These are phyloP conservation scores for Gouania willdenowi DNA, from an alignment of 2,797 vertebrate species.

Conservation along the genomic window DNA sequence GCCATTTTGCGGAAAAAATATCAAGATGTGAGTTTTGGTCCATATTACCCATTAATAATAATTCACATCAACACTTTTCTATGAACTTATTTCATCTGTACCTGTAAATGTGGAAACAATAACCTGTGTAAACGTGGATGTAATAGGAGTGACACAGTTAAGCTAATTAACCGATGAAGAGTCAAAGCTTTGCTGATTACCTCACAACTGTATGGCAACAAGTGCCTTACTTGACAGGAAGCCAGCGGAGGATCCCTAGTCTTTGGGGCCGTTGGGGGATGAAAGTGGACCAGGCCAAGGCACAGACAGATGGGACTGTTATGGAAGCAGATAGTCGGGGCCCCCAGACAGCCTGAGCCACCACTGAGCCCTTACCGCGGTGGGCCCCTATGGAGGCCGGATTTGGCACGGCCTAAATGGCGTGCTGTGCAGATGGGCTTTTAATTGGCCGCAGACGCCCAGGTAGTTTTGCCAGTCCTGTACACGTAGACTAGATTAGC, in stretches of 20 bases:
- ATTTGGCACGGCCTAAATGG: slow-evolving; percentile 19
- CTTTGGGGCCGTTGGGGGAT: slow-evolving; percentile 27
- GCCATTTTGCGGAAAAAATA: too few relatives aligned
- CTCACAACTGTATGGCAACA: slow-evolving; percentile 31
- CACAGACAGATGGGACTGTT: slow-evolving; percentile 56
- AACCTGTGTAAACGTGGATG: too few relatives aligned
- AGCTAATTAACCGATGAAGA: not conserved
- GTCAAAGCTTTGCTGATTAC: slow-evolving; percentile 25
- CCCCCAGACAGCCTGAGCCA: slow-evolving; percentile 51
- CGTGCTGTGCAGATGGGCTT: slow-evolving; percentile 47
- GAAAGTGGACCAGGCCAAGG: slow-evolving; percentile 65
- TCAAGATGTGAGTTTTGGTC: too few relatives aligned
- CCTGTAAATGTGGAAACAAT: too few relatives aligned
- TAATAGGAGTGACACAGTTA: too few relatives aligned
- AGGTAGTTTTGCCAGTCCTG: slow-evolving; percentile 51
- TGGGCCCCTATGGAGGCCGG: slow-evolving; percentile 14
- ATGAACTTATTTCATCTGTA: too few relatives aligned
- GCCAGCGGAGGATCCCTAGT: slow-evolving; percentile 26
- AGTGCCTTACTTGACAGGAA: slow-evolving; percentile 37
- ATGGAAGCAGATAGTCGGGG: slow-evolving; percentile 47
- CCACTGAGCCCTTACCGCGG: slow-evolving; percentile 20
- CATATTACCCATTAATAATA: too few relatives aligned
- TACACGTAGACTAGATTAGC: slow-evolving; percentile 56
- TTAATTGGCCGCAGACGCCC: slow-evolving; percentile 59
- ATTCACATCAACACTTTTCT: too few relatives aligned